Base-by-base conservation (phyloP, 2,113 vertebrate species). In the Thryonomys swinderianus region DNA sequence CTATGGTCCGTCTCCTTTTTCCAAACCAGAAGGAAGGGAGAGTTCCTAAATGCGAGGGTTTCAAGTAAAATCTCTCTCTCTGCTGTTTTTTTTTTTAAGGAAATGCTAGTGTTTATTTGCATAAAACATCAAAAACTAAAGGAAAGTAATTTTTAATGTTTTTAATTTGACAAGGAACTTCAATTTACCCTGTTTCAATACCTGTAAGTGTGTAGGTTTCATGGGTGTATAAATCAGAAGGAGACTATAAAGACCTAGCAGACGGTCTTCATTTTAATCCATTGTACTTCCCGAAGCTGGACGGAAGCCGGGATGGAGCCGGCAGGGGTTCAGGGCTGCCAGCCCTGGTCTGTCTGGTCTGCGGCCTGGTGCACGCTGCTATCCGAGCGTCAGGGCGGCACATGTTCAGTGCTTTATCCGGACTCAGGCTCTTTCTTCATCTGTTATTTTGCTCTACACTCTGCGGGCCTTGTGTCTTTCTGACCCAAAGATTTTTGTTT, bases 291-390 rank as follows among this genome's bases (percentile, higher is more conserved):
- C 23, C 14, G 71, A 23, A 67, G 51, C 9, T 57, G 21, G 5
- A 25, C 13, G 17, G 6, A 1, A 69, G 3, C 7, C 16, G 51
- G 3, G 18, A 5, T 37, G 1, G 30, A n/a, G n/a, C n/a, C 3
- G 16, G 20, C 1, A 27, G 25, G 5, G 18, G 11, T 23, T 21
- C 25, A 7, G 16, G 42, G 2, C 2, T 57, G 40, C 7, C 1
- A 9, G 20, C 16, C 3, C 37, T 7, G 45, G 18, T 14, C 53
- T 81, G 3, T 83, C 16, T 13, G 4, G 1, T 34, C 37, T 45
- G 20, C 40, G 37, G 9, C 27, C 30, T 48, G n/a, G 32, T 30
- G 42, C 48, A 7, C 6, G 17, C 12, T 34, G 25, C 16, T 6
- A n/a, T 32, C 21, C 8, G 18, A 32, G 55, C n/a, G 6, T 74